Conservation (phyloP, 2,113 vertebrate genomes). For the Shinisaurus crocodilurus region DNA sequence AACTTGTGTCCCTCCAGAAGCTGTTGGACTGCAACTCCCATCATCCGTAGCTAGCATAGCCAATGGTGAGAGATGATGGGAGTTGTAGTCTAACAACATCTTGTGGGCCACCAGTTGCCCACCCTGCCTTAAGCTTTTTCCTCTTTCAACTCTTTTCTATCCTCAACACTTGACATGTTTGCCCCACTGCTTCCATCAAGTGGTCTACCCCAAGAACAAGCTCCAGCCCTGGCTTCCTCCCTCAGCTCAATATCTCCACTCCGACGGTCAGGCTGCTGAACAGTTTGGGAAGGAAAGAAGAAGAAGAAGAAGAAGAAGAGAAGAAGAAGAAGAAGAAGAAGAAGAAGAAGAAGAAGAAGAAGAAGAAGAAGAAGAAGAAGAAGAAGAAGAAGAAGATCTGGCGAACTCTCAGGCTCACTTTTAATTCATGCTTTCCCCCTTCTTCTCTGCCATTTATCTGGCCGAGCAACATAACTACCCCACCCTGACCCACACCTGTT, state of each 20-base stretch:
- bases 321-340: not conserved
- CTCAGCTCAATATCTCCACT: not conserved
- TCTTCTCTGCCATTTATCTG: not conserved
- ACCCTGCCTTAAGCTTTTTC: not conserved
- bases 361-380: not conserved
- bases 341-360: not conserved
- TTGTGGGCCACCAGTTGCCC: too few species aligned
- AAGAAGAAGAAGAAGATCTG: not conserved
- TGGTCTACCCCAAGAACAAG: not conserved
- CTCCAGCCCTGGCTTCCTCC: not conserved
- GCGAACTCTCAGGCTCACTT: not conserved
- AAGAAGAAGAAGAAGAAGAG: not conserved
- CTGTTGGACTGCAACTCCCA: too few species aligned
- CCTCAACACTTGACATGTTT: not conserved
- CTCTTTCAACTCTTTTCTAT: not conserved
- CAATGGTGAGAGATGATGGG: too few species aligned
- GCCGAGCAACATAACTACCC: not conserved
- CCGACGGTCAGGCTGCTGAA: not conserved
- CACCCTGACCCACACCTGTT: not conserved
- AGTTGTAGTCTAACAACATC: too few species aligned
- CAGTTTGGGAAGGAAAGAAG: not conserved
- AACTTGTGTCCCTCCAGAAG: too few species aligned
- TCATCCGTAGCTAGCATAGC: too few species aligned
- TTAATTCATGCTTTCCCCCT: not conserved
- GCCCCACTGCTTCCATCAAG: not conserved